Evolutionary conservation across 1,140 invertebrate species (phyloP).

Genomic region (Drosophila kurseongensis): DNA sequence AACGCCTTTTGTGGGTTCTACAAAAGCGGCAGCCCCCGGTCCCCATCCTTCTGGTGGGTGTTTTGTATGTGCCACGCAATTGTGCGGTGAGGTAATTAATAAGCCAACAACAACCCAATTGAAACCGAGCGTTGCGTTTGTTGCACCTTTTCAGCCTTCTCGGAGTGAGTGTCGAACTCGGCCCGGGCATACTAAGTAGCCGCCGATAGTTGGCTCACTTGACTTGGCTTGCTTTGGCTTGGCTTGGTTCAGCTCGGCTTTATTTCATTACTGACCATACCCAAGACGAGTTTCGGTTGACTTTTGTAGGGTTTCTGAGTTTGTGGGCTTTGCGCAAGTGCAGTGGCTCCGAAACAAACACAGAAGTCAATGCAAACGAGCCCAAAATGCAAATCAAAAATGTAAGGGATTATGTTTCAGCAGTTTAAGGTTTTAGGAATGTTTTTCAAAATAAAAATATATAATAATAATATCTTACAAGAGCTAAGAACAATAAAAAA

Average conservation of each 20-base stretch:
- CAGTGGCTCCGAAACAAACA: constrained; percentile 30
- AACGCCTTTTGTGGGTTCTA: constrained; percentile 78
- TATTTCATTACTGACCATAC: constrained; percentile 77
- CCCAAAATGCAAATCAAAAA: neutral
- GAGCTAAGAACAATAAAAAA: too few species aligned
- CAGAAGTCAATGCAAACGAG: constrained; percentile 31
- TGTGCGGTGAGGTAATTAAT: constrained; percentile 81
- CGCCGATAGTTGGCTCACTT: constrained; percentile 44
- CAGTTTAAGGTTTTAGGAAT: constrained; percentile 1
- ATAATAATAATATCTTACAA: too few species aligned
- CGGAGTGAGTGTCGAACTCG: constrained; percentile 36
- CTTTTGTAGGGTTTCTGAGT: constrained; percentile 41
- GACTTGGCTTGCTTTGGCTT: neutral
- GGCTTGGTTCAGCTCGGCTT: constrained; percentile 18
- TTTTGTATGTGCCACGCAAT: constrained; percentile 74
- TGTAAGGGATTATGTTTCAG: constrained; percentile 11
- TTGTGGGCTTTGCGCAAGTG: constrained; percentile 48
- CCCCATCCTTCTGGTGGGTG: constrained; percentile 39
- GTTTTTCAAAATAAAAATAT: neutral
- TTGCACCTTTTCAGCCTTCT: constrained; percentile 20
- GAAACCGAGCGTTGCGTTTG: constrained; percentile 65
- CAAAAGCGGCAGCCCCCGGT: constrained; percentile 20
- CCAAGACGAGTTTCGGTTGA: constrained; percentile 70
- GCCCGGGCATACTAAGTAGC: constrained; percentile 76
- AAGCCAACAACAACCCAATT: constrained; percentile 66